These are phyloP conservation scores for Solea senegalensis DNA, from an alignment of 2,113 vertebrate genomes.

Conservation along the genomic window DNA sequence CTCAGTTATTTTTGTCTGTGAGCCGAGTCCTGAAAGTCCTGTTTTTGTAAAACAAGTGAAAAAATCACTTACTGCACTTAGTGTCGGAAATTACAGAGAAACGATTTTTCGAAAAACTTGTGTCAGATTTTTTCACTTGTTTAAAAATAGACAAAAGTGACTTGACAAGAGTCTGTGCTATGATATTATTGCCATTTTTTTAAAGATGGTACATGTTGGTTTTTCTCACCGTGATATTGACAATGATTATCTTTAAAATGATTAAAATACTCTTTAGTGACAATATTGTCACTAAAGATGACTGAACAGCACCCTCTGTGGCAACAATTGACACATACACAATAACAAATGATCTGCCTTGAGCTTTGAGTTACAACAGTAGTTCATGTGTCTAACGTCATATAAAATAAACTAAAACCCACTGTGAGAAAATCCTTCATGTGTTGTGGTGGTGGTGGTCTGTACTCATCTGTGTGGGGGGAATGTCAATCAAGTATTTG, in stretches of 20 bases:
- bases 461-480: slow-evolving; percentile 22
- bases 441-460: slow-evolving; percentile 3
- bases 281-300: background rate
- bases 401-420: background rate
- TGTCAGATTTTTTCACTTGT: background rate
- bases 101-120: no score
- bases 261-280: background rate
- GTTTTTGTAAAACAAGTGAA: slow-evolving; percentile 8
- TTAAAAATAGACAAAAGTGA: slow-evolving; percentile 16
- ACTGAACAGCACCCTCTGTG: background rate
- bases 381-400: no score
- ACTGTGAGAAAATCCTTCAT: slow-evolving; percentile 53
- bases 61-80: background rate
- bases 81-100: no score
- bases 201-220: slow-evolving; percentile 40
- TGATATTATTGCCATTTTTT: slow-evolving; percentile 27
- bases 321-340: background rate
- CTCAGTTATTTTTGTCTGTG: slow-evolving; percentile 23
- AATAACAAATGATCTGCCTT: background rate
- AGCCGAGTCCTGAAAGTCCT: background rate
- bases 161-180: slow-evolving; percentile 31
- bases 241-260: slow-evolving; percentile 6
- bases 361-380: no score
- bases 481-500: slow-evolving; percentile 23
- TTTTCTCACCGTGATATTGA: slow-evolving; percentile 42